phyloP scores from a whole-genome alignment of 2,888 invertebrate species.

The Lasioglossum figueresi region DNA sequence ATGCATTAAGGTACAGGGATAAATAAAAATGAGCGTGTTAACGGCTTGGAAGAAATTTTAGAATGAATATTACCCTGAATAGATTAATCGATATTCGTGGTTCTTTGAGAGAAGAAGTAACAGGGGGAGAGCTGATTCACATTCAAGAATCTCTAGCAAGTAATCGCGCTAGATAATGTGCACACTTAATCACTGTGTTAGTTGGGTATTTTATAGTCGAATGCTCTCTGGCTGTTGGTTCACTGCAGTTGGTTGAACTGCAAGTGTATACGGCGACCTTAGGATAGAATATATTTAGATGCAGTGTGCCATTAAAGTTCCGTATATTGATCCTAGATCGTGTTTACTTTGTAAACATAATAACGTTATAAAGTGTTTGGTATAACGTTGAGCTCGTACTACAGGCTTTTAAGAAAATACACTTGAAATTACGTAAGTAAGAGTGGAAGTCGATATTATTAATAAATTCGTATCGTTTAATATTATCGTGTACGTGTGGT shows the following conservation, averaged over 20 bases:
- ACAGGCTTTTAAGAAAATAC: background rate
- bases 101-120: constrained; percentile 11
- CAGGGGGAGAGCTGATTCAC: constrained; percentile 36
- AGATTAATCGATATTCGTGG: constrained; percentile 32
- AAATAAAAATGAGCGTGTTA: no score
- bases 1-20: background rate
- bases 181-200: constrained; percentile 26
- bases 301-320: constrained; percentile 32
- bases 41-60: background rate
- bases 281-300: constrained; percentile 50
- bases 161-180: constrained; percentile 47
- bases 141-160: constrained; percentile 46
- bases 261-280: constrained; percentile 36
- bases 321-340: constrained; percentile 14
- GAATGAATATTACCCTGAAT: constrained; percentile 26
- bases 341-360: constrained; percentile 30
- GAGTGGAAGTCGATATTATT: background rate
- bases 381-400: background rate
- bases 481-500: no score
- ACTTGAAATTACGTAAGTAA: background rate
- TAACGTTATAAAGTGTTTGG: constrained; percentile 7
- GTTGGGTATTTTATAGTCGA: constrained; percentile 52
- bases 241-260: constrained; percentile 51
- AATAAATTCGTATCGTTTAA: background rate
- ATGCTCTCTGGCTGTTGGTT: constrained; percentile 40